Conservation (phyloP, 2,797 vertebrate species). For the Phoebastria nigripes region DNA sequence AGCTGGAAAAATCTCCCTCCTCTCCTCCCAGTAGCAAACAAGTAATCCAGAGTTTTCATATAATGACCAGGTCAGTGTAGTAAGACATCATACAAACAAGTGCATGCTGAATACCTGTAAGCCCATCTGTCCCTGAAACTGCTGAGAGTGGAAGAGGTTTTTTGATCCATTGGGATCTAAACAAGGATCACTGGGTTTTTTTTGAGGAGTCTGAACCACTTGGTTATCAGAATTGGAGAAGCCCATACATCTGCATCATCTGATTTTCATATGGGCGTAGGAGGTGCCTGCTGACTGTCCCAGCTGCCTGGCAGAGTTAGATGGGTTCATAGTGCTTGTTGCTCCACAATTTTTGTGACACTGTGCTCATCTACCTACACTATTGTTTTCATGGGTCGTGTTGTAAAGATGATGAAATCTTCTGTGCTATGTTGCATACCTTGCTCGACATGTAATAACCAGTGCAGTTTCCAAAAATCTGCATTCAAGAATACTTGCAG, state of each 20-base stretch:
- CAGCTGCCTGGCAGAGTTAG: not conserved
- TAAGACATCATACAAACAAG: not conserved
- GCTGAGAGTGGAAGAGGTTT: not conserved
- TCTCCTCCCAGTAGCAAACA: not conserved
- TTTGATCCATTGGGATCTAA: not conserved
- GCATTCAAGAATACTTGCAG: not conserved
- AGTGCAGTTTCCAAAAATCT: not conserved
- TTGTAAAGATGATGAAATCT: not conserved
- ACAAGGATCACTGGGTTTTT: not conserved
- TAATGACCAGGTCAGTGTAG: not conserved
- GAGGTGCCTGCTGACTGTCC: not conserved
- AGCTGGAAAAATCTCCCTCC: not conserved
- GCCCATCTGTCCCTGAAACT: not conserved
- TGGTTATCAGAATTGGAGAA: not conserved
- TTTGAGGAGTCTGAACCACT: not conserved
- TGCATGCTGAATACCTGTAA: not conserved
- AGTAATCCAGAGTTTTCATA: not conserved
- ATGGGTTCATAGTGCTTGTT: not conserved
- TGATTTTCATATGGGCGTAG: accelerated
- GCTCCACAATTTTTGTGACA: not conserved
- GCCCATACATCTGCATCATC: not conserved
- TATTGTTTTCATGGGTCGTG: not conserved
- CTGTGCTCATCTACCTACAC: not conserved
- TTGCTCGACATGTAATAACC: not conserved
- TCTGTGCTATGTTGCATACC: not conserved